Conservation (phyloP, 2,888 invertebrate species). For the Torymus texanus region DNA sequence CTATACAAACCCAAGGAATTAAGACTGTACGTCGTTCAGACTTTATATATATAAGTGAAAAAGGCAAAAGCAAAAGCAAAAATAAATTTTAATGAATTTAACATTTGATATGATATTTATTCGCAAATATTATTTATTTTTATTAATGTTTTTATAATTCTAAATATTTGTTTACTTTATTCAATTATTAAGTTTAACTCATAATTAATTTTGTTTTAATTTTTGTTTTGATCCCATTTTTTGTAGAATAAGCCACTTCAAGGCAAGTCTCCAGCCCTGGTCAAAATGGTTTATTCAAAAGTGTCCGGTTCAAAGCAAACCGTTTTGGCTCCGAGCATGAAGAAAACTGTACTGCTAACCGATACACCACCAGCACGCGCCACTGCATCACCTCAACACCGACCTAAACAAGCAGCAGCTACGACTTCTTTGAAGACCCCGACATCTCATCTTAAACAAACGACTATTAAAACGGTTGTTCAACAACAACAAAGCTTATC, state of each 20-base stretch:
- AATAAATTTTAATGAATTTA: constrained; percentile 44
- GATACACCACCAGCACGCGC: constrained; percentile 62
- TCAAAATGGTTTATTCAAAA: constrained; percentile 71
- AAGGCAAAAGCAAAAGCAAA: constrained; percentile 33
- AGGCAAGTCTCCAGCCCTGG: constrained; percentile 60
- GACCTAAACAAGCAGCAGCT: constrained; percentile 60
- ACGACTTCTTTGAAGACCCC: constrained; percentile 59
- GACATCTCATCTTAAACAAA: constrained; percentile 71
- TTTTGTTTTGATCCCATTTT: constrained; percentile 36
- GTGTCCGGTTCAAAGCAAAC: constrained; percentile 70
- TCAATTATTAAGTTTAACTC: constrained; percentile 36
- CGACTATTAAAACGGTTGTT: constrained; percentile 75
- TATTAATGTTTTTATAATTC: neutral
- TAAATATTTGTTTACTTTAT: constrained; percentile 3
- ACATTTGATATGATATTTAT: constrained; percentile 18
- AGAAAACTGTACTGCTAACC: constrained; percentile 60
- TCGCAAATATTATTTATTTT: constrained; percentile 19
- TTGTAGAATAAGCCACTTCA: constrained; percentile 51
- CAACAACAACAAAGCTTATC: constrained; percentile 18
- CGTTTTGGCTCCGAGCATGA: constrained; percentile 69
- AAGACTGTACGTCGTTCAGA: constrained; percentile 54
- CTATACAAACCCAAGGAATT: constrained; percentile 64
- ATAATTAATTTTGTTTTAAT: constrained; percentile 25
- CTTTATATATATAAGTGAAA: constrained; percentile 35
- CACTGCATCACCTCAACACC: constrained; percentile 51